Conservation (phyloP, 2,888 invertebrate genomes). For the Cephalotes varians region DNA sequence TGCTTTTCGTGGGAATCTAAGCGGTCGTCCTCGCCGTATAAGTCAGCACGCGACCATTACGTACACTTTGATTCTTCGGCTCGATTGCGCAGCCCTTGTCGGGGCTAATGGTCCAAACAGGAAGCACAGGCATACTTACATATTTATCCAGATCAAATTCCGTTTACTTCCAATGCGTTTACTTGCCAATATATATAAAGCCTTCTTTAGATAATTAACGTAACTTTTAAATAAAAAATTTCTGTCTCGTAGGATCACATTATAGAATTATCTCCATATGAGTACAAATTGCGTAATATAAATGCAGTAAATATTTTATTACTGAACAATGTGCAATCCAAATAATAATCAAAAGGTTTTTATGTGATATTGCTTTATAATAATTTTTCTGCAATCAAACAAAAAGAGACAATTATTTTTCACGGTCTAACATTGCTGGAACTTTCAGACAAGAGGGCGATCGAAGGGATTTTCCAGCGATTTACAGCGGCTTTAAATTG, state of each 20-base stretch:
- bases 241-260: too few species aligned
- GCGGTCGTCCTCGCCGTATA: conserved; percentile 58
- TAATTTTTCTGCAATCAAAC: neutral
- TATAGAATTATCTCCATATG: neutral
- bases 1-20: conserved; percentile 71
- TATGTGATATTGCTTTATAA: neutral
- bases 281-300: neutral
- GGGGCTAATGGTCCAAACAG: conserved; percentile 73
- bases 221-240: neutral
- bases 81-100: conserved; percentile 68
- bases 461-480: conserved; percentile 31
- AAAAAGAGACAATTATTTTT: neutral
- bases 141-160: conserved; percentile 73
- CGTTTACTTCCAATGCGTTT: conserved; percentile 56
- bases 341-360: neutral
- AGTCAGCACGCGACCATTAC: conserved; percentile 73
- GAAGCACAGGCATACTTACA: conserved; percentile 67
- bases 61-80: conserved; percentile 65
- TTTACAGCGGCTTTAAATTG: conserved; percentile 56
- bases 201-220: neutral
- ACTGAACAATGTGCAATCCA: neutral
- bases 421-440: neutral
- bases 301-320: neutral
- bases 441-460: neutral
- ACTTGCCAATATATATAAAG: neutral